Conservation (phyloP, 2,797 vertebrate genomes). For the Gymnoscopelus braueri region DNA sequence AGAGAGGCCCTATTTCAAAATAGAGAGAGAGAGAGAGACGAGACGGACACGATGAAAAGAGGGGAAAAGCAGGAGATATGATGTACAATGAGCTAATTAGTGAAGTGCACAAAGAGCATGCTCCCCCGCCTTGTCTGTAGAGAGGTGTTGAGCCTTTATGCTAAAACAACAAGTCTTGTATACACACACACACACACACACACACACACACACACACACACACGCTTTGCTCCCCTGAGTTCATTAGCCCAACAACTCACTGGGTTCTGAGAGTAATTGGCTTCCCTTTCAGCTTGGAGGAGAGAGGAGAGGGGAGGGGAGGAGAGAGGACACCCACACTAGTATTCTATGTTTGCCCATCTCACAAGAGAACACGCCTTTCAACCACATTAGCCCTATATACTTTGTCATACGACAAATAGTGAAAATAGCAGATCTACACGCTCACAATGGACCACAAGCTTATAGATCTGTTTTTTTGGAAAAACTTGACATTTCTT, state of each 20-base stretch:
- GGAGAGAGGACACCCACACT: slow-evolving; percentile 20
- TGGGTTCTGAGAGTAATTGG: slow-evolving; percentile 68
- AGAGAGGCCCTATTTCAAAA: slow-evolving; percentile 4
- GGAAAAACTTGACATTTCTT: too few species aligned
- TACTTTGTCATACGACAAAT: too few species aligned
- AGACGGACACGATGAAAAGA: background rate
- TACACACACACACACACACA: slow-evolving; percentile 33
- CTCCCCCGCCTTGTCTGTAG: slow-evolving; percentile 30
- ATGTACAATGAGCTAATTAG: slow-evolving; percentile 36
- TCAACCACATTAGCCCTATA: too few species aligned
- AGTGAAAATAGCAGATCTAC: too few species aligned
- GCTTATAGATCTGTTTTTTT: too few species aligned
- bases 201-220: slow-evolving; percentile 19
- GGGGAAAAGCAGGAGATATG: slow-evolving; percentile 14
- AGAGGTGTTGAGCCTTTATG: slow-evolving; percentile 50
- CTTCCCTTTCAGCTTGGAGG: slow-evolving; percentile 66
- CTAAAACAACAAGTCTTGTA: background rate
- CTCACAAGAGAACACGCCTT: too few species aligned
- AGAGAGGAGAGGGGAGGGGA: slow-evolving; percentile 59
- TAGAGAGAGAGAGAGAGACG: slow-evolving; percentile 16
- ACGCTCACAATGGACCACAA: too few species aligned
- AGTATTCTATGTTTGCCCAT: too few species aligned
- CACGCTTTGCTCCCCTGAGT: slow-evolving; percentile 40
- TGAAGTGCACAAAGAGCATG: slow-evolving; percentile 18
- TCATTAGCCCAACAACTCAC: slow-evolving; percentile 67